Percentiles rank a stretch among this genome's conserved stretches.
These are phyloP conservation scores for Threskiornis aethiopicus DNA, from an alignment of 2,797 vertebrate species.

Conservation along the genomic window DNA sequence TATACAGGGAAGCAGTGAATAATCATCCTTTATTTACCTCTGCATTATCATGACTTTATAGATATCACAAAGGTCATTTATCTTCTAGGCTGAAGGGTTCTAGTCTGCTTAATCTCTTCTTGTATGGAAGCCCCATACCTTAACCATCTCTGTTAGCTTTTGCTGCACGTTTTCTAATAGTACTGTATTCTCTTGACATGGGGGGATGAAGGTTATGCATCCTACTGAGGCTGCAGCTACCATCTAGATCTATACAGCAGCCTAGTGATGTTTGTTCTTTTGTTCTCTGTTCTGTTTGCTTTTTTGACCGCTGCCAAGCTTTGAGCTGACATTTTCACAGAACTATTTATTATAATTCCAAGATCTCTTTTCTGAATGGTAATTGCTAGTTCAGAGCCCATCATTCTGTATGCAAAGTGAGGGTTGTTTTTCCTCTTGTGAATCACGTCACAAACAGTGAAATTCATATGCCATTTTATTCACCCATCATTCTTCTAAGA, in stretches of 20 bases:
- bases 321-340: neutral
- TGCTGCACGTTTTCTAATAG: neutral
- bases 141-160: neutral
- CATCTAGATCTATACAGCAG: neutral
- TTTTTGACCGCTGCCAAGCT: slow-evolving; percentile 12
- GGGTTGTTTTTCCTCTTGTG: neutral
- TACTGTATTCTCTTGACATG: neutral
- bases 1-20: neutral
- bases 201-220: neutral
- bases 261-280: neutral
- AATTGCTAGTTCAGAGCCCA: slow-evolving; percentile 21
- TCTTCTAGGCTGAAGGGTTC: neutral
- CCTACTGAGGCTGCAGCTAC: neutral
- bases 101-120: neutral
- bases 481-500: neutral
- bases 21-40: neutral
- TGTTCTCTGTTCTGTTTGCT: slow-evolving; percentile 3
- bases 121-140: neutral
- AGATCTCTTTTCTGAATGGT: neutral
- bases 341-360: slow-evolving; percentile 15
- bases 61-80: neutral
- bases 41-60: neutral
- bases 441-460: neutral
- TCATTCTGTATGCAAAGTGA: neutral
- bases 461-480: neutral